Base-by-base conservation (phyloP, 2,113 vertebrate genomes). In the Urocolius indicus region DNA sequence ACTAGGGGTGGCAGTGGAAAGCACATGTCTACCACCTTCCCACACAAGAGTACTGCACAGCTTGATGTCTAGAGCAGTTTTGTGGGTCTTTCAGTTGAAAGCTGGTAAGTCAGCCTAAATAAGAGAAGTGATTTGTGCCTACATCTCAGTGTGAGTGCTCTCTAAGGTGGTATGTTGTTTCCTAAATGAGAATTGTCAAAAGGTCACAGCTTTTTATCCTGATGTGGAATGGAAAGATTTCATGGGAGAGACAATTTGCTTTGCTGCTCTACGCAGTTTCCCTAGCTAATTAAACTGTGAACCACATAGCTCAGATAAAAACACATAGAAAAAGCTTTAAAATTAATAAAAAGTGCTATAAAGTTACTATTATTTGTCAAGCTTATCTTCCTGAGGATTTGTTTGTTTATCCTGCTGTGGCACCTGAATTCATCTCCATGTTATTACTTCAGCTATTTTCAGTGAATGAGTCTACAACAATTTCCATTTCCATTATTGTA, bases 401-500 rank as follows among this genome's bases (percentile, higher is more conserved):
- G 85, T 89, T 93, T 95, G 87, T 77, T 96, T 96, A 77, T 92
- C 38, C 43, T 3, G 1, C 46, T 84, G 69, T 59, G 59, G 55
- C 88, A 72, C 59, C 43, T 90, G 86, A 93, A 83, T 90, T 90
- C 51, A 90, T 93, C 71, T 93, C 85, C 75, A 77, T 75, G 72
- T 83, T 92, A 93, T 94, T 96, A 88, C 30, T 83, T 85, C 75
- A 87, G 71, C 54, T 85, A 80, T 95, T 95, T 91, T 73, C 93
- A 93, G 87, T 43, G 51, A 94, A 85, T 27, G 30, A 69, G 45
- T 94, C 63, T 73, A 43, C 59, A 91, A 79, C 8, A 49, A 65
- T 77, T 94, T 85, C 52, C n/a, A 77, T 57, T 95, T 95, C 84
- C 29, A 13, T 63, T 87, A 68, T 66, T 91, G 49, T 17, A 61